phyloP scores from a whole-genome alignment of 92 coral and sea anemone species.

The Muricea muricata region DNA sequence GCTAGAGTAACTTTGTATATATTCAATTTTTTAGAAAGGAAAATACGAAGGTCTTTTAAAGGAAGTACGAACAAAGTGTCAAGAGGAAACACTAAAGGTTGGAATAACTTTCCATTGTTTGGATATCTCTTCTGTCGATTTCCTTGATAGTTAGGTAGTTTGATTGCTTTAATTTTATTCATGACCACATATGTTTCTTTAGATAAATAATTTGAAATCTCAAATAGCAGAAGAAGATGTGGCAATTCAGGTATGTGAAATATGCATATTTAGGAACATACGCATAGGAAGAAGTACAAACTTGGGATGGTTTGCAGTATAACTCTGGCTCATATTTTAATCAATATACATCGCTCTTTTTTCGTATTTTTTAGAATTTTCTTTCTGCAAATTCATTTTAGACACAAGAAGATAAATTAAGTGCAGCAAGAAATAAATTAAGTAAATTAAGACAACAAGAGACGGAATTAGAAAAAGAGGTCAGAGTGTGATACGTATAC shows the following conservation, averaged over 20 bases:
- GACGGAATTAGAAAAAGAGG: constrained; percentile 88
- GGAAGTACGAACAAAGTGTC: constrained; percentile 90
- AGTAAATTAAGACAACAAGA: constrained; percentile 90
- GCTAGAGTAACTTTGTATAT: not conserved
- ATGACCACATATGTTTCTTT: not conserved
- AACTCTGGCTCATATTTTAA: no score
- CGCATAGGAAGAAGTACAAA: no score
- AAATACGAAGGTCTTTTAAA: constrained; percentile 86
- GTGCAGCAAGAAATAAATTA: constrained; percentile 86
- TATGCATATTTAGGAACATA: no score
- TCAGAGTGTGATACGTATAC: constrained; percentile 19
- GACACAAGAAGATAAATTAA: constrained; percentile 96
- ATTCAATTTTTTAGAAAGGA: constrained; percentile 70
- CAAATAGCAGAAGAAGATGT: constrained; percentile 69
- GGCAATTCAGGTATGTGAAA: constrained; percentile 71
- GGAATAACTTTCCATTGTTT: constrained; percentile 6
- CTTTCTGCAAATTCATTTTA: not conserved
- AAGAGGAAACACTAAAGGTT: constrained; percentile 91
- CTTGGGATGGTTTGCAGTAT: no score
- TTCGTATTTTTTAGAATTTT: not conserved
- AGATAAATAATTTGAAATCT: constrained; percentile 77
- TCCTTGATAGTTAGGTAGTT: not conserved
- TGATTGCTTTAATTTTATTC: not conserved
- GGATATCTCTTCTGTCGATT: not conserved
- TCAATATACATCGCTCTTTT: not conserved